Percentiles rank a stretch among this genome's conserved stretches.
Evolutionary conservation across 2,113 vertebrate species (phyloP).

Genomic region (Panurus biarmicus): DNA sequence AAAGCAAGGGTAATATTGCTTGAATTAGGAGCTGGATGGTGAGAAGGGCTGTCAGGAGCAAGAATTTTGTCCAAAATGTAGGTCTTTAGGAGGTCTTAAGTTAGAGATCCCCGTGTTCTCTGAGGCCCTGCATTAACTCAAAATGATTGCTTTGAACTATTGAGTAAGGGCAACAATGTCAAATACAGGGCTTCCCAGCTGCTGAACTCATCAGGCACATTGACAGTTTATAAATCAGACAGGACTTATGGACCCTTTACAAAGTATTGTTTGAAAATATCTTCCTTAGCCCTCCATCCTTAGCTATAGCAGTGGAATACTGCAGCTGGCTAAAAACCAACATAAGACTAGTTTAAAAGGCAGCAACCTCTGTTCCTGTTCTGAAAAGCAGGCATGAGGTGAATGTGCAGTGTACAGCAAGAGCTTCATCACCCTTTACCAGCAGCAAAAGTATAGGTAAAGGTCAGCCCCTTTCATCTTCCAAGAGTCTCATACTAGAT

Average conservation of each 20-base stretch:
- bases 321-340: neutral
- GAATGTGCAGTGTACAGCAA: neutral
- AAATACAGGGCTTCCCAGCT: neutral
- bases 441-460: neutral
- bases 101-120: neutral
- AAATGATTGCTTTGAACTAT: neutral
- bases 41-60: neutral
- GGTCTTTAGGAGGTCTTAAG: neutral
- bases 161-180: neutral
- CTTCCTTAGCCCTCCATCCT: neutral
- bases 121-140: neutral
- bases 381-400: neutral
- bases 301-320: neutral
- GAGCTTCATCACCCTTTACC: neutral
- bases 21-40: neutral
- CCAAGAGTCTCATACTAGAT: neutral
- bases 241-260: neutral
- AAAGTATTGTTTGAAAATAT: neutral
- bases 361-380: neutral
- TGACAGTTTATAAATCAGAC: neutral
- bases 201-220: neutral
- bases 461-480: neutral
- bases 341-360: neutral
- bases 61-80: neutral
- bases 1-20: neutral